Percentiles rank a stretch among this genome's conserved stretches.
Conservation (phyloP, 2,797 vertebrate species). For the Telmatherina bonti region DNA sequence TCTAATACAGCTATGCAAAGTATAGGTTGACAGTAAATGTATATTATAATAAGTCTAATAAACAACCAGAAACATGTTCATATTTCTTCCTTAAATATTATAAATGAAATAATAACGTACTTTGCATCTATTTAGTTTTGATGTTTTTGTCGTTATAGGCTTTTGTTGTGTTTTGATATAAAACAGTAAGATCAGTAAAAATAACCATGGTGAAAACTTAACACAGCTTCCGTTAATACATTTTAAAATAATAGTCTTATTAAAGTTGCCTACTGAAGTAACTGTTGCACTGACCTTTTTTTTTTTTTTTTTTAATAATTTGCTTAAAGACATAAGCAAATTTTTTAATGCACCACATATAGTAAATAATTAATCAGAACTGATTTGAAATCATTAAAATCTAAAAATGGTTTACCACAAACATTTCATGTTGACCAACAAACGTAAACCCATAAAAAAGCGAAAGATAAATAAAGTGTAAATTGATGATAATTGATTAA, state of each 20-base stretch:
- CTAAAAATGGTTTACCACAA: background rate
- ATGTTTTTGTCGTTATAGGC: conserved; percentile 32
- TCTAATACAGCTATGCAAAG: no score
- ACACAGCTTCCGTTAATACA: background rate
- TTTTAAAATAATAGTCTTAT: conserved; percentile 59
- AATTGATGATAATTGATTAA: no score
- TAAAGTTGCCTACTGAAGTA: background rate
- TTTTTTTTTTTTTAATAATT: background rate
- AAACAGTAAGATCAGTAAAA: conserved; percentile 43
- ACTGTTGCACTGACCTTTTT: background rate
- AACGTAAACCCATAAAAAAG: background rate
- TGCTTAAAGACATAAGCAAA: background rate
- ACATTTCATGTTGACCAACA: background rate
- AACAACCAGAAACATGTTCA: no score
- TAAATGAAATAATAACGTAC: no score
- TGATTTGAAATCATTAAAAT: background rate
- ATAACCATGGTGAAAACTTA: conserved; percentile 7
- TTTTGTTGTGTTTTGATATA: conserved; percentile 59
- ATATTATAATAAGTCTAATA: no score
- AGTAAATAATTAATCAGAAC: background rate
- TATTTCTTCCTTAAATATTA: no score
- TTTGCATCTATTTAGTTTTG: conserved; percentile 17
- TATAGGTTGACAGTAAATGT: no score
- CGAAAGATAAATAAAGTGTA: no score
- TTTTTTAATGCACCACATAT: no score